Percentiles rank a stretch among this genome's conserved stretches.
These are phyloP conservation scores for Clarias macrocephalus DNA, from an alignment of 2,113 vertebrate genomes.

Conservation along the genomic window DNA sequence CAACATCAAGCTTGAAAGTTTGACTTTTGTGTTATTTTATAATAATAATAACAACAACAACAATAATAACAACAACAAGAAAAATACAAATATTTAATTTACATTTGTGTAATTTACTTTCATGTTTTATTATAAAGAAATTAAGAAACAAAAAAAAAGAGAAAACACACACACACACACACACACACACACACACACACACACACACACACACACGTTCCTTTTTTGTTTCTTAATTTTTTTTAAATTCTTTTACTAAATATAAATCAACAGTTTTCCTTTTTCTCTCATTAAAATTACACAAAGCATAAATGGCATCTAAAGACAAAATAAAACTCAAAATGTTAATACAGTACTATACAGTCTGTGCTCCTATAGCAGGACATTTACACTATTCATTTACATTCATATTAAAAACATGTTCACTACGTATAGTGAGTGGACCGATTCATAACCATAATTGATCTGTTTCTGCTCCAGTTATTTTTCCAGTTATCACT, in stretches of 20 bases:
- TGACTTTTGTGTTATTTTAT: not conserved
- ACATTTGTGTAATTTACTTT: not conserved
- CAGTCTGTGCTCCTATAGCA: not conserved
- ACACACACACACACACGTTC: too few species aligned
- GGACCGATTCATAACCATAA: not conserved
- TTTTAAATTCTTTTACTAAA: too few species aligned
- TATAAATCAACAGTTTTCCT: not conserved
- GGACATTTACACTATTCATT: not conserved
- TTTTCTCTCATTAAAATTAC: not conserved
- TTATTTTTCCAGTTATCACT: constrained; percentile 30
- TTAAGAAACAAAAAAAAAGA: not conserved
- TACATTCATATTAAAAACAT: not conserved
- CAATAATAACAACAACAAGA: too few species aligned
- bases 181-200: too few species aligned
- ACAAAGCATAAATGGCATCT: not conserved
- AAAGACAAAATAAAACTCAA: not conserved
- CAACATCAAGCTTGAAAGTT: not conserved
- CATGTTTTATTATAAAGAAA: not conserved
- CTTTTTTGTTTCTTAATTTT: too few species aligned
- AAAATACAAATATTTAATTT: not conserved
- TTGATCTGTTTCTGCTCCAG: not conserved
- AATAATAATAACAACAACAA: too few species aligned
- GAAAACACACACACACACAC: too few species aligned
- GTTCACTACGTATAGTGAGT: not conserved
- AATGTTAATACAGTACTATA: not conserved